Evolutionary conservation across 2,888 invertebrate species (phyloP).

Genomic region (Graphium colonna): DNA sequence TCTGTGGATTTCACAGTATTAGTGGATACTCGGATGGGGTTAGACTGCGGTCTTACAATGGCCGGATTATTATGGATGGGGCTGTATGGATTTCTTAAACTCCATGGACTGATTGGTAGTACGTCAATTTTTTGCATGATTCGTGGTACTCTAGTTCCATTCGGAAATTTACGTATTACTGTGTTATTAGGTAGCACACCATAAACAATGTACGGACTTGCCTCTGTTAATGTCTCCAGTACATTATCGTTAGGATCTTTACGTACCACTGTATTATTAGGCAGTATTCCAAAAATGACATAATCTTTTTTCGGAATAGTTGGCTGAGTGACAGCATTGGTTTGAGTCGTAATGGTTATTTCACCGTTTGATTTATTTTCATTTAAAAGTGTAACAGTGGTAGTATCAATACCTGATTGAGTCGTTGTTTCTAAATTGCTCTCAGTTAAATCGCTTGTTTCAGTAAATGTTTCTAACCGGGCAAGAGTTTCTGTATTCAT

Average conservation of each 20-base stretch:
- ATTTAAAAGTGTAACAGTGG: slow-evolving; percentile 34
- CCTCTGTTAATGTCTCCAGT: slow-evolving; percentile 83
- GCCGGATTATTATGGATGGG: slow-evolving; percentile 80
- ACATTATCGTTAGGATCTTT: slow-evolving; percentile 85
- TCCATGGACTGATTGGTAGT: slow-evolving; percentile 81
- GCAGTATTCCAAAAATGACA: slow-evolving; percentile 86
- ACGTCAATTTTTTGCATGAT: slow-evolving; percentile 79
- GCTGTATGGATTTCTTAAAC: slow-evolving; percentile 81
- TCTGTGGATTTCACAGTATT: slow-evolving; percentile 81
- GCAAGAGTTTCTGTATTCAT: slow-evolving; percentile 37
- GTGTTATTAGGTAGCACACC: slow-evolving; percentile 89
- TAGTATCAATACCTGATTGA: slow-evolving; percentile 36
- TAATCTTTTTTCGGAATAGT: slow-evolving; percentile 83
- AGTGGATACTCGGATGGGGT: slow-evolving; percentile 83
- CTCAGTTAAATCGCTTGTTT: slow-evolving; percentile 34
- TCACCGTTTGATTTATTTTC: slow-evolving; percentile 38
- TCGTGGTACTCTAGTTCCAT: slow-evolving; percentile 88
- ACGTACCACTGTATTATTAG: slow-evolving; percentile 89
- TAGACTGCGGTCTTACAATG: slow-evolving; percentile 78
- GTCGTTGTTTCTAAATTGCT: slow-evolving; percentile 41
- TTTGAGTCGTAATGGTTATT: slow-evolving; percentile 42
- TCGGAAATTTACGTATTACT: slow-evolving; percentile 88
- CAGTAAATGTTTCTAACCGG: slow-evolving; percentile 27
- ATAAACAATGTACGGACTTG: slow-evolving; percentile 86
- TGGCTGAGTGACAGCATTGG: slow-evolving; percentile 42